Conservation (phyloP, 1,140 invertebrate species). For the Oncopeltus fasciatus region DNA sequence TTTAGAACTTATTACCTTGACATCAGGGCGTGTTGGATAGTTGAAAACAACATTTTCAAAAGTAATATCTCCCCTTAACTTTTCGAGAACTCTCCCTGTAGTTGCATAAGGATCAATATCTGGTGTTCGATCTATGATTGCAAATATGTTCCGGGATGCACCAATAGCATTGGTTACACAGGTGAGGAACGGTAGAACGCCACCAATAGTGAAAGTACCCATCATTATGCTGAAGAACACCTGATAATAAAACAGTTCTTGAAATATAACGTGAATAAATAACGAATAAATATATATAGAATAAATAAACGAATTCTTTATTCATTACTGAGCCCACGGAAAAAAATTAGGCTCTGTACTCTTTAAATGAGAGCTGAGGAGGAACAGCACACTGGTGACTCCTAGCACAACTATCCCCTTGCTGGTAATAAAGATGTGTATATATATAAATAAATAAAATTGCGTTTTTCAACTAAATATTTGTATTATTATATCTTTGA, state of each 20-base stretch:
- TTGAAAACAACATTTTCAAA: slow-evolving; percentile 60
- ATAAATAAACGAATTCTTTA: background rate
- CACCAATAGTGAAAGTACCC: slow-evolving; percentile 64
- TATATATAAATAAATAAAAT: no score
- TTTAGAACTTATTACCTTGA: slow-evolving; percentile 37
- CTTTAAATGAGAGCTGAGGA: background rate
- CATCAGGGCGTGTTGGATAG: slow-evolving; percentile 65
- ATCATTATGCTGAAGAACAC: slow-evolving; percentile 59
- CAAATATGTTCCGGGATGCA: slow-evolving; percentile 60
- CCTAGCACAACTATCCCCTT: no score
- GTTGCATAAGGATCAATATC: slow-evolving; percentile 51
- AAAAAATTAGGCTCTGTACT: slow-evolving; percentile 27
- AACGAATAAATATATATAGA: background rate
- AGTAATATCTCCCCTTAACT: slow-evolving; percentile 49
- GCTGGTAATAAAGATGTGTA: no score
- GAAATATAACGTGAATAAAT: no score
- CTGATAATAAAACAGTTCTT: no score
- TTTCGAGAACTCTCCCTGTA: slow-evolving; percentile 42
- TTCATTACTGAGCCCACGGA: background rate
- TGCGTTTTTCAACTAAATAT: no score
- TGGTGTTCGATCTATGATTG: slow-evolving; percentile 57
- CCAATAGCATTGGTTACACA: slow-evolving; percentile 59
- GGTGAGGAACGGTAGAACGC: slow-evolving; percentile 61
- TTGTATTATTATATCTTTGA: no score
- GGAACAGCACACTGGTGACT: background rate